phyloP scores from a whole-genome alignment of 2,113 vertebrate genomes.

The Cynoglossus semilaevis region DNA sequence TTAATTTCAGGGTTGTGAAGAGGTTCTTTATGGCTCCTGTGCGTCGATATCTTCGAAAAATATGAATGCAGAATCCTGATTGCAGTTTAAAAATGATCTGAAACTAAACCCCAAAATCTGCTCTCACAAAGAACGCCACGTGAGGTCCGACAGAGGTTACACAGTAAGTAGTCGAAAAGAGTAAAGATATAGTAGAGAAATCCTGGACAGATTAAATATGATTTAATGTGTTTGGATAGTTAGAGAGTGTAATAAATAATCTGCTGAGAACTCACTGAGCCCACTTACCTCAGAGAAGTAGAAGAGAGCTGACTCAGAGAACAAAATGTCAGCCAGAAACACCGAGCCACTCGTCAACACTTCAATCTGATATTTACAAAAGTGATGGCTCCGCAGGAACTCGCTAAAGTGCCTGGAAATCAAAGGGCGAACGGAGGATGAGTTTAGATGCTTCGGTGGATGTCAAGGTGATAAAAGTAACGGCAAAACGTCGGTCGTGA shows the following conservation, averaged over 20 bases:
- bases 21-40: too few species aligned
- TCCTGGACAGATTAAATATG: not conserved
- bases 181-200: too few species aligned
- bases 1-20: too few species aligned
- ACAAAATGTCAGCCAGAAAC: constrained; percentile 97
- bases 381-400: constrained; percentile 96
- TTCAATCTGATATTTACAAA: constrained; percentile 99
- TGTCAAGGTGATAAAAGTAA: not conserved
- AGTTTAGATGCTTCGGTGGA: not conserved
- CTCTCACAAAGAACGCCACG: too few species aligned
- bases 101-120: too few species aligned
- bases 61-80: too few species aligned
- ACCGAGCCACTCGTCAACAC: constrained; percentile 98
- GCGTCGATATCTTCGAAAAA: too few species aligned
- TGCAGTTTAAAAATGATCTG: too few species aligned
- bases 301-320: constrained; percentile 97
- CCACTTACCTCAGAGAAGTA: constrained; percentile 97
- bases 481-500: not conserved
- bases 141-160: too few species aligned
- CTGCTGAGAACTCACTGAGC: not conserved
- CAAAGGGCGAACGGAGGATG: constrained; percentile 25
- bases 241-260: not conserved
- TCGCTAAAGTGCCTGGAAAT: constrained; percentile 93
- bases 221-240: too few species aligned
- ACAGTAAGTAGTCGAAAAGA: too few species aligned